phyloP scores from a whole-genome alignment of 1,140 invertebrate species.

The Holotrichia oblita region DNA sequence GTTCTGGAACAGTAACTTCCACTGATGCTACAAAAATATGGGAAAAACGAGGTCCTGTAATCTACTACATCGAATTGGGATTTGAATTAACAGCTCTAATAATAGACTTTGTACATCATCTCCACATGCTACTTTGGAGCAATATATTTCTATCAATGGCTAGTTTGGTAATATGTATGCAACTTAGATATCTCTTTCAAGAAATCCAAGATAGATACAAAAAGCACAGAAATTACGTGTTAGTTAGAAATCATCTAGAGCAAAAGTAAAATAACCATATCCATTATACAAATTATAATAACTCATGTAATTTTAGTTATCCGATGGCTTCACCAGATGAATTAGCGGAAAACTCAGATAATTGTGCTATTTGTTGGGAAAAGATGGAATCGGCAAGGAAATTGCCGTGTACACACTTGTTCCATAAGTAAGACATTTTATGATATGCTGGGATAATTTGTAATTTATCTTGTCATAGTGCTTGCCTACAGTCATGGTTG shows the following conservation, averaged over 20 bases:
- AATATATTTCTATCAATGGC: slow-evolving; percentile 93
- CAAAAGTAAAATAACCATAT: slow-evolving; percentile 70
- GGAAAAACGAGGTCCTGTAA: slow-evolving; percentile 72
- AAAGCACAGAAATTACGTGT: slow-evolving; percentile 85
- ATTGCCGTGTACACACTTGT: slow-evolving; percentile 87
- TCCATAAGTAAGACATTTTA: slow-evolving; percentile 77
- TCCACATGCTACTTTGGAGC: slow-evolving; percentile 86
- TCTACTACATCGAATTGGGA: slow-evolving; percentile 82
- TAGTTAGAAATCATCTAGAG: slow-evolving; percentile 85
- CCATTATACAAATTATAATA: neutral
- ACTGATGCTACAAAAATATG: slow-evolving; percentile 62
- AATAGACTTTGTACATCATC: slow-evolving; percentile 80
- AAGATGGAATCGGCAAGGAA: slow-evolving; percentile 86
- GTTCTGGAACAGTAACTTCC: slow-evolving; percentile 42
- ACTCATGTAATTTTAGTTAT: slow-evolving; percentile 70
- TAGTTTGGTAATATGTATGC: slow-evolving; percentile 90
- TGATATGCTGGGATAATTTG: slow-evolving; percentile 38
- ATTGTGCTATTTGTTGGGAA: slow-evolving; percentile 95
- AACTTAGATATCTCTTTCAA: slow-evolving; percentile 84
- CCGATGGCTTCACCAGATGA: slow-evolving; percentile 84
- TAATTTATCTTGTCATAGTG: slow-evolving; percentile 62
- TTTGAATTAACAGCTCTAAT: slow-evolving; percentile 79
- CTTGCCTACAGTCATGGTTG: slow-evolving; percentile 87
- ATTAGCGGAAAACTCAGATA: slow-evolving; percentile 78
- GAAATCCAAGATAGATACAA: slow-evolving; percentile 84